Percentiles rank a stretch among this genome's conserved stretches.
phyloP scores from a whole-genome alignment of 2,888 invertebrate genomes.

The Papilio elwesi region DNA sequence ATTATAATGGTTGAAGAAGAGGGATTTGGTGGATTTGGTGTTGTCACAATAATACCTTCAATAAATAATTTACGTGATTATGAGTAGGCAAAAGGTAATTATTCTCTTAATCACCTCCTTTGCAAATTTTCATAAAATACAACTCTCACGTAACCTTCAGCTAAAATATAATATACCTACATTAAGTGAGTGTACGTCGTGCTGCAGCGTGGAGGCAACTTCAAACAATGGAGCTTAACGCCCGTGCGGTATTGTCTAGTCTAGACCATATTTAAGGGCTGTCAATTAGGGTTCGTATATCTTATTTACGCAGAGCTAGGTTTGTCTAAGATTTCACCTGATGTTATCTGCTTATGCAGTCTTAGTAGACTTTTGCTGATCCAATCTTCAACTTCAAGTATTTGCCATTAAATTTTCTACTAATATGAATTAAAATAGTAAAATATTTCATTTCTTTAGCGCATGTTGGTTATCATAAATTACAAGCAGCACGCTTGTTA shows the following conservation, averaged over 20 bases:
- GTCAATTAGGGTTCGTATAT: neutral
- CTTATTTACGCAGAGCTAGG: neutral
- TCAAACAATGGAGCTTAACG: conserved; percentile 24
- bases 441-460: too few species aligned
- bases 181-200: conserved; percentile 25
- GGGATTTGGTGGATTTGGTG: too few species aligned
- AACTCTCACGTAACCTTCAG: neutral
- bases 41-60: too few species aligned
- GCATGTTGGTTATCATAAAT: too few species aligned
- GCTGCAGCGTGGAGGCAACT: neutral
- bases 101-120: too few species aligned
- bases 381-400: too few species aligned
- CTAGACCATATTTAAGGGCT: conserved; percentile 30
- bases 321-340: neutral
- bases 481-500: too few species aligned
- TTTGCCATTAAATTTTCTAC: too few species aligned
- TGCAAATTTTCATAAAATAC: neutral
- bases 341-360: neutral
- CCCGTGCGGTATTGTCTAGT: conserved; percentile 32
- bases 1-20: too few species aligned
- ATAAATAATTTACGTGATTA: too few species aligned
- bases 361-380: neutral
- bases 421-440: too few species aligned
- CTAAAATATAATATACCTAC: neutral
- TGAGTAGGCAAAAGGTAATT: too few species aligned